Evolutionary conservation across 2,113 vertebrate species (phyloP), one percentile per base, ranked within the genome.

Genomic region (Clarias macrocephalus): DNA sequence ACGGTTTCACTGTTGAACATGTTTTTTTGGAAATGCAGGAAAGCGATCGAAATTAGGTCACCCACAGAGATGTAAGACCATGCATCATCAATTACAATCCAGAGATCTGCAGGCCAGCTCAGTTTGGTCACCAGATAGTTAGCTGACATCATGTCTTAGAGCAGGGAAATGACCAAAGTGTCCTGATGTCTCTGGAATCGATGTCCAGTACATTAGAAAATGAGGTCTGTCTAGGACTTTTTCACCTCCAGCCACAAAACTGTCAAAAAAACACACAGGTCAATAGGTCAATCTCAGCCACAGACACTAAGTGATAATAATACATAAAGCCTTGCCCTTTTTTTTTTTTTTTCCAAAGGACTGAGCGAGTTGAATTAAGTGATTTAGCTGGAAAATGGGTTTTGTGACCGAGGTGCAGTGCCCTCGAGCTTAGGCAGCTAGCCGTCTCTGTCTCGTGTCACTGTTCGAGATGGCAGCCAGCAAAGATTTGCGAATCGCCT

Each of bases 351-450:
- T 76, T 59, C 73, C 79, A 66, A 87, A 90, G 90, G 92, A 93
- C 89, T 89, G 85, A 86, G 70, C 80, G 85, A 90, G 75, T 88
- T 88, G 88, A 94, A 95, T 94, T 92, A 94, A 93, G 91, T 92
- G 90, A 92, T 92, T 94, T 91, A 93, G 89, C n/a, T 72, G 87
- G 90, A 90, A 88, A 91, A 89, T 80, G 89, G 91, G 87, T 93
- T 91, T 48, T 86, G 90, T 83, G 83, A 82, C 83, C 79, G 90
- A 66, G 63, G 91, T 76, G 81, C 54, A 9, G 86, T 92, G 91
- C 89, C 92, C 91, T 88, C 80, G 8, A 94, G 93, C 88, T 90
- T 65, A 84, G 65, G 62, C 56, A 25, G 62, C 75, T 92, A 90
- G 85, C 88, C 83, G 83, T 87, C 28, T 82, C 37, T 72, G 56